Conservation (phyloP, 2,888 invertebrate species). For the Rhingia campestris region DNA sequence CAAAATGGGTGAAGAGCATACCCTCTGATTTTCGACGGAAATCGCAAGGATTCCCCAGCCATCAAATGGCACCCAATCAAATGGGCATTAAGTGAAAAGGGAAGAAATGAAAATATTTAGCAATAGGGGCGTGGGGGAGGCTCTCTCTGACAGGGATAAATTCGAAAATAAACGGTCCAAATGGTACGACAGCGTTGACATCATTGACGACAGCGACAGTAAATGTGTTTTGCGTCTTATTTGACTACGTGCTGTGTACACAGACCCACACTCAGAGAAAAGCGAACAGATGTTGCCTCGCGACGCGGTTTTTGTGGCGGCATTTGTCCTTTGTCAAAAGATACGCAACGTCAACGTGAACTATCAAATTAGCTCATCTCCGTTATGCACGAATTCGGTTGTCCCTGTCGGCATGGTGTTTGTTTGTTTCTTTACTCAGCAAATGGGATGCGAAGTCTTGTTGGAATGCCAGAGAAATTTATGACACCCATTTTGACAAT, state of each 20-base stretch:
- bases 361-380: conserved; percentile 58
- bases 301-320: conserved; percentile 5
- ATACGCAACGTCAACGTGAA: conserved; percentile 14
- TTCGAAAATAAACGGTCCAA: conserved; percentile 54
- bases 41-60: background rate
- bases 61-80: conserved; percentile 44
- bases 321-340: conserved; percentile 21
- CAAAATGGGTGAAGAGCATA: background rate
- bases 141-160: conserved; percentile 19
- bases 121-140: conserved; percentile 6
- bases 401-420: conserved; percentile 2
- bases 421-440: conserved; percentile 6
- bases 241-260: conserved; percentile 5
- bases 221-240: conserved; percentile 22
- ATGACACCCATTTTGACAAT: conserved; percentile 49
- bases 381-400: conserved; percentile 31
- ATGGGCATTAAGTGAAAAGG: conserved; percentile 49
- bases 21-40: background rate
- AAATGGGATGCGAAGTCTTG: background rate
- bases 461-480: conserved; percentile 41
- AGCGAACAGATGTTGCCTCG: conserved; percentile 31
- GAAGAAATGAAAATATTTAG: conserved; percentile 36
- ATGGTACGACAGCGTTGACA: conserved; percentile 39
- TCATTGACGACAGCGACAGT: conserved; percentile 43
- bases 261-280: background rate